Evolutionary conservation across 1,140 invertebrate genomes (phyloP), one percentile per base, ranked within the genome.

Genomic region (Ylistrum balloti): DNA sequence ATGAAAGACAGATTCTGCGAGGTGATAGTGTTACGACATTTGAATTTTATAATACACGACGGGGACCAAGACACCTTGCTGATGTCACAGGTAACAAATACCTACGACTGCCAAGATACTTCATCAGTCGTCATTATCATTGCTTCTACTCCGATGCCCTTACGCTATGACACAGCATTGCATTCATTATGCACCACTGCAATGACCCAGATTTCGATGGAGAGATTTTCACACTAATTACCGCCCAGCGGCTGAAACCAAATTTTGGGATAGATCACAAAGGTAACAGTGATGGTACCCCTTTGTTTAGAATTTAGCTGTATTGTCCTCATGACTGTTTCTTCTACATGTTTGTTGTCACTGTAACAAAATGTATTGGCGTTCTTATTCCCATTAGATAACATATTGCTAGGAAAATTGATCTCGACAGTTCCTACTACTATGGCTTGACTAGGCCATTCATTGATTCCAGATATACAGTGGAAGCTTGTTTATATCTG

Each of bases 401-500:
- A 74, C 22, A 28, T 74, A 74, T 74, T 74, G 56, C 56, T 74
- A 74, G 2, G 56, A 74, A 74, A 74, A 74, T 74, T 74, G 56
- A 74, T 74, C 56, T 74, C 56, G 56, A 74, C 56, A 74, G 56
- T n/a, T 74, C 56, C 22, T 5, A 28, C 22, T 74, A 74, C 56
- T 28, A 22, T n/a, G 22, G 56, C 56, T 74, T 74, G 0, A 74
- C 56, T 74, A 74, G n/a, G n/a, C 56, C 56, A 74, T 74, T 28
- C 56, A 74, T 74, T 74, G 56, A 74, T 74, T 74, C 56, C n/a
- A 74, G 28, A 74, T 74, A 74, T 74, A 74, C 56, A 28, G 56
- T 74, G 28, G n/a, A 17, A 74, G 17, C 56, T 74, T 74, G 56
- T 28, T 74, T 28, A 56, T 56, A 3, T 20, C 22, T 74, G 17